Evolutionary conservation across 1,140 invertebrate species (phyloP), one percentile per base, ranked within the genome.

Genomic region (Drosophila santomea): DNA sequence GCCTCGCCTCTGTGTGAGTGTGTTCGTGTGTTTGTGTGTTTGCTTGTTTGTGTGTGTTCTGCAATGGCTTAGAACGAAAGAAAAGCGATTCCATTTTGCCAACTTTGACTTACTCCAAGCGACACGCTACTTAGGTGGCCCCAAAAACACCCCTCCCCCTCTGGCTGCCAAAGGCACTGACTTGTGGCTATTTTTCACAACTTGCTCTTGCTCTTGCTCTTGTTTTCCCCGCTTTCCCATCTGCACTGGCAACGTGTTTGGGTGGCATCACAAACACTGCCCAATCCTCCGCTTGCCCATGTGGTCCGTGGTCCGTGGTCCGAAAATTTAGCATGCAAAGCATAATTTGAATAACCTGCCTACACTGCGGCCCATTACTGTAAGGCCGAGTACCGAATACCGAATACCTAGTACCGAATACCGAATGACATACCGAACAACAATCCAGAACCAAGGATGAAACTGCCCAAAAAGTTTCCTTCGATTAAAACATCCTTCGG

Each of bases 201-300:
- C 80, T 85, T 85, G 81, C 85, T 74, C 64, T 85, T 85, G 81
- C 85, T 74, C 64, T 85, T 85, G 81, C 85, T 74, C 64, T 76
- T 63, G 25, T 69, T 69, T 59, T 68, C 56, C 14, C 23, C 43
- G 20, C 10, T 20, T 43, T 58, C 28, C 35, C 39, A 35, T 52
- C 56, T 54, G 63, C 47, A 58, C 48, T 77, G 36, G 81, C 60
- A 78, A 71, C 74, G 80, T 82, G 80, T 83, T 66, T 41, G 28
- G 48, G 72, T 59, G 20, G 15, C 35, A 48, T n/a, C 25, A 3
- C 25, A 11, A 14, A 38, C 36, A 39, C 7, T 61, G 62, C 20
- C 36, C 57, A 62, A 20, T 66, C 20, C 20, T 38, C 23, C 35
- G 15, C 11, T 11, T 41, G 20, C 20, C 20, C 20, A 20, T 20